These are phyloP conservation scores for Aethes cnicana DNA, from an alignment of 2,888 invertebrate species.

Conservation along the genomic window DNA sequence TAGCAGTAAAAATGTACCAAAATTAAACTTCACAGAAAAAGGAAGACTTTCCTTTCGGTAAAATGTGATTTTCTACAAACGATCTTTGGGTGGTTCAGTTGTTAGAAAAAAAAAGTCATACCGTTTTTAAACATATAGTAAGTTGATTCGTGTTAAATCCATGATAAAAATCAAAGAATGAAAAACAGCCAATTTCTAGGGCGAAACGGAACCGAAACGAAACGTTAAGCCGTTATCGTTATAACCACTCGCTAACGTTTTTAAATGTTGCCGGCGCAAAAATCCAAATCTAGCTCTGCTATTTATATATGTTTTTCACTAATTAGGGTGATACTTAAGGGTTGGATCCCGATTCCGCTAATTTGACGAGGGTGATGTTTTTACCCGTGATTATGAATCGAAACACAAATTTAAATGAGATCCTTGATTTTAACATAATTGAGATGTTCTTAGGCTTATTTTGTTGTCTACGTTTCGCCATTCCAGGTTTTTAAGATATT, in stretches of 20 bases:
- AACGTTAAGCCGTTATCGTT: conserved; percentile 4
- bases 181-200: too few relatives aligned
- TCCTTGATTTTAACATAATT: conserved; percentile 22
- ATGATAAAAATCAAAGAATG: too few relatives aligned
- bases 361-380: conserved; percentile 37
- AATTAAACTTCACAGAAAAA: too few relatives aligned
- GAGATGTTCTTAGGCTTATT: conserved; percentile 4
- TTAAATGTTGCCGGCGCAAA: conserved; percentile 55
- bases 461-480: too few relatives aligned
- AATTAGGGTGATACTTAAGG: conserved; percentile 36
- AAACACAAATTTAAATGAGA: conserved; percentile 31
- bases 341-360: conserved; percentile 32
- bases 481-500: too few relatives aligned
- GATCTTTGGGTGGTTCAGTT: too few relatives aligned
- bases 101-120: too few relatives aligned
- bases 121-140: too few relatives aligned
- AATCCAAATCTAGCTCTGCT: conserved; percentile 37
- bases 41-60: too few relatives aligned
- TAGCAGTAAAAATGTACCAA: too few relatives aligned
- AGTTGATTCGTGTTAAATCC: too few relatives aligned
- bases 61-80: too few relatives aligned
- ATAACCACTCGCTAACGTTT: background rate
- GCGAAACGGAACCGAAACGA: background rate
- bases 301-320: conserved; percentile 32
- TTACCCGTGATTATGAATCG: conserved; percentile 33